Evolutionary conservation across 2,113 vertebrate genomes (phyloP).

Genomic region (Myodes glareolus): DNA sequence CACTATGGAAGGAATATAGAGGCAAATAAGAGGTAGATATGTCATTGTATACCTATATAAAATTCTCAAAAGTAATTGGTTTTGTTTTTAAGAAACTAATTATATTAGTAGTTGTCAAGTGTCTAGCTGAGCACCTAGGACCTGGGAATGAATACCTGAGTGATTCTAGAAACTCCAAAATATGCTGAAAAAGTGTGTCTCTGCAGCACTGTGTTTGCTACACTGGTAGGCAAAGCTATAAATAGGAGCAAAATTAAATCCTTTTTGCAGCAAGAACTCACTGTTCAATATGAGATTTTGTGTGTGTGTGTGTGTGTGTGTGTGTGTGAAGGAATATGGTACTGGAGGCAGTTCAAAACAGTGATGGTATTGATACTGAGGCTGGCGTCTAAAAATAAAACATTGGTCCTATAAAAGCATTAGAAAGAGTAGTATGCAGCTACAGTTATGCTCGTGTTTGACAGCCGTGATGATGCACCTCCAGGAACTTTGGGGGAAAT

Average conservation of each 20-base stretch:
- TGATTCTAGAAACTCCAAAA: background rate
- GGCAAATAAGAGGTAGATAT: background rate
- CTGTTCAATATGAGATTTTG: background rate
- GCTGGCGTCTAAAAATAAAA: background rate
- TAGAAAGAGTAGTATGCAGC: background rate
- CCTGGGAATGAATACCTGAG: background rate
- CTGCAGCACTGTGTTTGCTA: background rate
- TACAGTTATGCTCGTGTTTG: background rate
- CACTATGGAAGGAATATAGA: no score
- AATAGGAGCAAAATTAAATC: background rate
- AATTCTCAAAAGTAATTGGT: background rate
- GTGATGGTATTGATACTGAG: background rate
- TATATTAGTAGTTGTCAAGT: background rate
- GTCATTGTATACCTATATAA: background rate
- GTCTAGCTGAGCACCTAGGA: background rate
- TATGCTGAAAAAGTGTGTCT: no score
- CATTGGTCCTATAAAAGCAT: background rate
- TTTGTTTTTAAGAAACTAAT: background rate
- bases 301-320: background rate
- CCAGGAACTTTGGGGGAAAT: background rate
- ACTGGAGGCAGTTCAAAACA: background rate
- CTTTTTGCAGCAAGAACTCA: background rate
- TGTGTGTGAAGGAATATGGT: background rate
- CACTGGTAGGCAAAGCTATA: background rate
- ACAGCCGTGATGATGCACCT: background rate